Conservation (phyloP, 1,140 invertebrate genomes). For the Drosophila neocordata region DNA sequence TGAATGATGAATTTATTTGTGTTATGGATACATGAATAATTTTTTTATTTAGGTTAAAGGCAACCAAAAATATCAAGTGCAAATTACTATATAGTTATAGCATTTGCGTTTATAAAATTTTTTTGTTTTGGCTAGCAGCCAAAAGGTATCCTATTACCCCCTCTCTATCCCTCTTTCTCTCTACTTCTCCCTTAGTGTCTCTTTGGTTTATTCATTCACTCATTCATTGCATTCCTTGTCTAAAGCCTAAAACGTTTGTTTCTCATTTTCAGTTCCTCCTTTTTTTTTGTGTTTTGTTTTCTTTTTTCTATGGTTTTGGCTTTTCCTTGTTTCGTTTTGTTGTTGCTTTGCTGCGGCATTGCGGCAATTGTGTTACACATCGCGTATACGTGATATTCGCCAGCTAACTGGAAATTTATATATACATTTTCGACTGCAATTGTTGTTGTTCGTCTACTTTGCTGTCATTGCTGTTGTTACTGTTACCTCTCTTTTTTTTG, state of each 20-base stretch:
- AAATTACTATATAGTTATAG: constrained; percentile 48
- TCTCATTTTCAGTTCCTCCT: constrained; percentile 3
- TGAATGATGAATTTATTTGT: background rate
- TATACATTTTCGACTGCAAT: constrained; percentile 25
- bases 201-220: background rate
- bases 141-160: constrained; percentile 18
- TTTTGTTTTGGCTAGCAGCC: constrained; percentile 33
- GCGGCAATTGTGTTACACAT: constrained; percentile 47
- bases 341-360: constrained; percentile 36
- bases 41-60: constrained; percentile 26
- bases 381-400: constrained; percentile 56
- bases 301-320: too few relatives aligned
- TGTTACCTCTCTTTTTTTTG: constrained; percentile 17
- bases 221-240: constrained; percentile 17
- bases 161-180: background rate
- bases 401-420: constrained; percentile 45
- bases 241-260: constrained; percentile 47
- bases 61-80: constrained; percentile 31
- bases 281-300: background rate
- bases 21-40: too few relatives aligned
- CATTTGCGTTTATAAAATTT: constrained; percentile 3
- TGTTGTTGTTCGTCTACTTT: constrained; percentile 2
- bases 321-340: background rate
- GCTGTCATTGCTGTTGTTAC: constrained; percentile 23
- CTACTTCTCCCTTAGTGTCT: background rate